These are phyloP conservation scores for Eleginops maclovinus DNA, from an alignment of 2,113 vertebrate genomes.

Conservation along the genomic window DNA sequence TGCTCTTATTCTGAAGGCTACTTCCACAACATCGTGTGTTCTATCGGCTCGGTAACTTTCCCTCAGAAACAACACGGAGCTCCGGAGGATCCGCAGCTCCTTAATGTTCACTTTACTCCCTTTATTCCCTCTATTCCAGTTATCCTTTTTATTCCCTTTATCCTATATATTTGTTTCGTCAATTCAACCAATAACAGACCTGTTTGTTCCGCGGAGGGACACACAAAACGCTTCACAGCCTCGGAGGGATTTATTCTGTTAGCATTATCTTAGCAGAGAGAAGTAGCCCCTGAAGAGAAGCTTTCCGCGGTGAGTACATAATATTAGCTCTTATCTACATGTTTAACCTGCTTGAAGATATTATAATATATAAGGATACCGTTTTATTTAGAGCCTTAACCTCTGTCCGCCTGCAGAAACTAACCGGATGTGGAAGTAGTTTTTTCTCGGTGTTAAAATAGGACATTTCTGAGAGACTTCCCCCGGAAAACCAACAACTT, in stretches of 20 bases:
- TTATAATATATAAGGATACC: too few relatives aligned
- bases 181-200: not conserved
- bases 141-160: too few relatives aligned
- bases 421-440: conserved; percentile 87
- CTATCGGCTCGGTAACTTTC: conserved; percentile 34
- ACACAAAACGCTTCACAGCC: not conserved
- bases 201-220: not conserved
- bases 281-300: conserved; percentile 20
- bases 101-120: not conserved
- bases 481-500: conserved; percentile 85
- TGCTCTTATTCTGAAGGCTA: conserved; percentile 57
- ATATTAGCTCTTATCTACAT: too few relatives aligned
- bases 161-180: too few relatives aligned
- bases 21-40: conserved; percentile 22
- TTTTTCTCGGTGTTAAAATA: conserved; percentile 84
- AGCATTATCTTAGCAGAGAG: conserved; percentile 42
- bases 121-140: too few relatives aligned
- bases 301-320: conserved; percentile 59
- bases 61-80: conserved; percentile 43
- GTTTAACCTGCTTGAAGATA: too few relatives aligned
- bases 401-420: conserved; percentile 20
- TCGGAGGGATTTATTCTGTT: not conserved
- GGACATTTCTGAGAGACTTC: conserved; percentile 83
- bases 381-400: too few relatives aligned
- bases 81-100: conserved; percentile 17